Conservation (phyloP, 2,888 invertebrate species). For the Oligia strigilis region DNA sequence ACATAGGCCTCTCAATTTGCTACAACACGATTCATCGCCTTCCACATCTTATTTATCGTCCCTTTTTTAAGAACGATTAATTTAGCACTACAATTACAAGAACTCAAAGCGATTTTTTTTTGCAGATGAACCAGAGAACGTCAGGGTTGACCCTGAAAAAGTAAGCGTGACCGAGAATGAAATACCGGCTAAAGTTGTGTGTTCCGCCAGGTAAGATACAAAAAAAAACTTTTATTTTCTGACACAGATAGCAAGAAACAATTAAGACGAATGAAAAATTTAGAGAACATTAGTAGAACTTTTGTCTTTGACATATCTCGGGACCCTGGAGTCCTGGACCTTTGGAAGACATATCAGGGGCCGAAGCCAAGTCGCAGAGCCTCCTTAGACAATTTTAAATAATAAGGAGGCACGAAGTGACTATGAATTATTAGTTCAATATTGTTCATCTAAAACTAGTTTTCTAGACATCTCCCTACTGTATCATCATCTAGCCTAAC, state of each 20-base stretch:
- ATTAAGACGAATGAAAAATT: not conserved
- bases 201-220: conserved; percentile 80
- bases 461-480: not conserved
- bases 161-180: conserved; percentile 87
- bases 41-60: not conserved
- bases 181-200: conserved; percentile 85
- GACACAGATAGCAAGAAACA: not conserved
- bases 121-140: conserved; percentile 94
- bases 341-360: too few species aligned
- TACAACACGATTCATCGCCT: too few species aligned
- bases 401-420: not conserved
- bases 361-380: too few species aligned
- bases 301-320: too few species aligned
- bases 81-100: not conserved
- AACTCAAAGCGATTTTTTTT: conserved; percentile 43
- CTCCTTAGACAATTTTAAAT: too few species aligned
- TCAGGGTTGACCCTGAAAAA: conserved; percentile 91
- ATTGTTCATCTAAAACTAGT: not conserved
- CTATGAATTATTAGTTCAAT: not conserved
- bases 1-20: not conserved
- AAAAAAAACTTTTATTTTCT: not conserved
- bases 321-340: too few species aligned
- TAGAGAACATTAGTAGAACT: not conserved
- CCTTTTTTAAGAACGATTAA: not conserved
- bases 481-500: not conserved